A percentile compares a stretch with the other conserved stretches of the same genome.
phyloP scores from a whole-genome alignment of 2,113 vertebrate species.

The Notiomystis cincta region DNA sequence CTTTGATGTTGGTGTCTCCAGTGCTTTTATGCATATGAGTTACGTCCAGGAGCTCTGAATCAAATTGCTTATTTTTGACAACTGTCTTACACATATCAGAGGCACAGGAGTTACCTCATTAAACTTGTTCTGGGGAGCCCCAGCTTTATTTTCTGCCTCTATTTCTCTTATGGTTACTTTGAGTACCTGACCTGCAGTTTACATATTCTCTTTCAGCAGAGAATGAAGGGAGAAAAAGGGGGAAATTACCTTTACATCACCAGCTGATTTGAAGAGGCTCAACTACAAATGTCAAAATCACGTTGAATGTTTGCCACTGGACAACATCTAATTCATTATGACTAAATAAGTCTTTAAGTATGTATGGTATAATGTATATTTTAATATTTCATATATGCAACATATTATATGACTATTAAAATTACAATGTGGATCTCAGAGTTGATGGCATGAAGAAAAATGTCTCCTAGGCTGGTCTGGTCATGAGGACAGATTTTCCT shows the following conservation, averaged over 20 bases:
- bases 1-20: background rate
- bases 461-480: background rate
- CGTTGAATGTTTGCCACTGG: background rate
- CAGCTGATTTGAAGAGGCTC: background rate
- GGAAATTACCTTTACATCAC: background rate
- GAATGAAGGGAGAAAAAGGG: background rate
- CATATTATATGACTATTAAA: background rate
- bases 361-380: background rate
- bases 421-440: background rate
- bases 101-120: background rate
- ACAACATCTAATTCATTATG: background rate
- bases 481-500: background rate
- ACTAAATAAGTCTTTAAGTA: background rate
- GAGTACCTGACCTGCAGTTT: background rate
- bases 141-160: background rate
- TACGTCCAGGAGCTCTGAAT: background rate
- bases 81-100: background rate
- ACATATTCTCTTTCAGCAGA: background rate
- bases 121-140: background rate
- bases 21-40: background rate
- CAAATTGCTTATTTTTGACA: background rate
- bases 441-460: background rate
- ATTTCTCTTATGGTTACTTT: background rate
- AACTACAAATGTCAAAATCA: background rate
- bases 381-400: background rate